phyloP scores from a whole-genome alignment of 2,113 vertebrate species.

The Bombycilla garrulus region DNA sequence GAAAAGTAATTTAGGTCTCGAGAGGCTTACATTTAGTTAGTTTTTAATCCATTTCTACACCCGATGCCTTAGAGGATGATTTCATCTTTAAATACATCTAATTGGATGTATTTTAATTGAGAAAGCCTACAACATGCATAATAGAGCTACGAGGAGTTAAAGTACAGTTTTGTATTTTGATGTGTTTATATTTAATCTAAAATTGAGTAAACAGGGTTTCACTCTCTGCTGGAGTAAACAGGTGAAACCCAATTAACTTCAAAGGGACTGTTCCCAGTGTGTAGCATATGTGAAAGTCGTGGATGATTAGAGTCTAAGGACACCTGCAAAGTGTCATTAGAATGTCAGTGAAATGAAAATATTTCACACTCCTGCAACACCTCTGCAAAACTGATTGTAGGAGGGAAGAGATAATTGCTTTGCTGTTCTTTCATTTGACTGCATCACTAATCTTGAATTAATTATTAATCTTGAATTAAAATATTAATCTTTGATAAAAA shows the following conservation, averaged over 20 bases:
- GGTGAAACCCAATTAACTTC: constrained; percentile 37
- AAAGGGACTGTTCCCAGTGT: neutral
- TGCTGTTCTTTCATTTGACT: neutral
- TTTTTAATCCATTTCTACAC: constrained; percentile 33
- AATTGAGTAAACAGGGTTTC: constrained; percentile 20
- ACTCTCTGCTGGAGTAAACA: constrained; percentile 35
- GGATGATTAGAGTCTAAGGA: neutral
- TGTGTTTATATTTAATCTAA: constrained; percentile 13
- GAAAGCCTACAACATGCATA: neutral
- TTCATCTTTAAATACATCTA: constrained; percentile 50
- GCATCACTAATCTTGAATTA: neutral
- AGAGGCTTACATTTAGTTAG: constrained; percentile 8
- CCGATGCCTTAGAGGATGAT: neutral
- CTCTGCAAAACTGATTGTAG: neutral
- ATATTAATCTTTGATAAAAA: neutral
- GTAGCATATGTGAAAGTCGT: neutral
- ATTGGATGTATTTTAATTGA: constrained; percentile 28
- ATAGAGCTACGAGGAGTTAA: neutral
- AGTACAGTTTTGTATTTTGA: neutral
- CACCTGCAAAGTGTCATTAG: neutral
- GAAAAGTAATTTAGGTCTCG: neutral
- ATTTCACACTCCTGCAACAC: neutral
- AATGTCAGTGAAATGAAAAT: neutral
- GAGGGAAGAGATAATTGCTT: neutral
- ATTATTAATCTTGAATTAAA: neutral